A percentile compares a stretch with the other conserved stretches of the same genome.
Conservation (phyloP, 2,113 vertebrate genomes). For the Nannobrachium achirus region DNA sequence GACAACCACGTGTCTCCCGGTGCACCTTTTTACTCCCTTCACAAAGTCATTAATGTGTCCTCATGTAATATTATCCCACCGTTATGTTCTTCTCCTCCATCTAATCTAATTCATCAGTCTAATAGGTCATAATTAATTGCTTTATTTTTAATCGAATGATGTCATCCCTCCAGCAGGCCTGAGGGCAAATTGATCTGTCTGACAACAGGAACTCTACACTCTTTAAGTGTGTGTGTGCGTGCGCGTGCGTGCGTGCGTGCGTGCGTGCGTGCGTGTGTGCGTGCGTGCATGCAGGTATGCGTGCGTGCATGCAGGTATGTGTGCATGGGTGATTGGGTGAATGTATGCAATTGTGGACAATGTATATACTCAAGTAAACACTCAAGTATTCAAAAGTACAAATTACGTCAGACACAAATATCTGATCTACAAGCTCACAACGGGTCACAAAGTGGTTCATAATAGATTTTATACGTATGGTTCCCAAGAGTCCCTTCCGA, state of each 20-base stretch:
- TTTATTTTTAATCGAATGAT: constrained; percentile 77
- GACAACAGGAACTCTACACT: constrained; percentile 33
- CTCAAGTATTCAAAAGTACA: too few species aligned
- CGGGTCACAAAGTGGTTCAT: too few species aligned
- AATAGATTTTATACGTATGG: too few species aligned
- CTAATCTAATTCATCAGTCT: constrained; percentile 76
- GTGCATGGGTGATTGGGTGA: not conserved
- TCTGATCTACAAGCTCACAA: too few species aligned
- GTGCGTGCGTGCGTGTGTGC: not conserved
- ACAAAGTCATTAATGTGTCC: constrained; percentile 70
- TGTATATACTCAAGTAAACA: too few species aligned
- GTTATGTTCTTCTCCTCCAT: constrained; percentile 59
- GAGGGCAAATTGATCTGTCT: constrained; percentile 63
- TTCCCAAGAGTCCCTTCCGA: too few species aligned
- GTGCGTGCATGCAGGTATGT: constrained; percentile 5
- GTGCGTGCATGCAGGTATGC: not conserved
- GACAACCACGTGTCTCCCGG: not conserved
- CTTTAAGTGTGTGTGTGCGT: not conserved
- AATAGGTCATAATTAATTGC: constrained; percentile 79
- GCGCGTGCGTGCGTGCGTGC: constrained; percentile 1
- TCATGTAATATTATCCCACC: constrained; percentile 70
- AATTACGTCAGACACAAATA: too few species aligned
- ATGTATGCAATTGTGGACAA: not conserved
- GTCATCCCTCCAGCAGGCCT: constrained; percentile 63
- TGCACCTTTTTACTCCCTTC: constrained; percentile 1